Percentiles rank a stretch among this genome's conserved stretches.
Conservation (phyloP, 30 jellyfish, hydroid and myxozoan species). For the Phacellophora camtschatica region DNA sequence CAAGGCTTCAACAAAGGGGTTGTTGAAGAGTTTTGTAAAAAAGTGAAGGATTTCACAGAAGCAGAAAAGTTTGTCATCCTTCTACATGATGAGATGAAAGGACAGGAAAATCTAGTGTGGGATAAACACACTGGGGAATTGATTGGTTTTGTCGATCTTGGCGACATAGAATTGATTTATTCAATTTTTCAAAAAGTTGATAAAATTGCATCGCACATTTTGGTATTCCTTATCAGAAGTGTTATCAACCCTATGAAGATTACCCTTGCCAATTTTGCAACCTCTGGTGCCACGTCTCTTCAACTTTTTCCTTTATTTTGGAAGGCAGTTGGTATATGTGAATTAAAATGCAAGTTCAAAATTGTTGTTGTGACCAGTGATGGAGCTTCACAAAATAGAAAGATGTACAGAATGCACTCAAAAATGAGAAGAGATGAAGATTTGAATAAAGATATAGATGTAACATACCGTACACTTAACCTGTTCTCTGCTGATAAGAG, state of each 20-base stretch:
- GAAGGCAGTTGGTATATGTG: background rate
- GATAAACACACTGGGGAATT: conserved; percentile 46
- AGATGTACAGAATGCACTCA: conserved; percentile 2
- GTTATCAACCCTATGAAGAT: conserved; percentile 35
- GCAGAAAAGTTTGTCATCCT: conserved; percentile 18
- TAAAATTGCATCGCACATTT: conserved; percentile 36
- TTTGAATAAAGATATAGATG: conserved; percentile 35
- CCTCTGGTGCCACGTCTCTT: conserved; percentile 38
- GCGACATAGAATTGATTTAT: conserved; percentile 29
- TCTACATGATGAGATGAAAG: conserved; percentile 17
- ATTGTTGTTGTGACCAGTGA: conserved; percentile 16
- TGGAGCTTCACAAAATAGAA: conserved; percentile 24
- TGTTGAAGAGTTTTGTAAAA: conserved; percentile 2
- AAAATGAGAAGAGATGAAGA: no score
- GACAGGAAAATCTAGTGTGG: conserved; percentile 18
- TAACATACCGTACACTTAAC: conserved; percentile 27
- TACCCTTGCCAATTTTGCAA: conserved; percentile 65
- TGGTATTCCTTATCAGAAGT: conserved; percentile 50
- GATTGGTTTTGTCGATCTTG: conserved; percentile 55
- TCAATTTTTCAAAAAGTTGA: conserved; percentile 2
- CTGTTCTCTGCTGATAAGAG: conserved; percentile 17
- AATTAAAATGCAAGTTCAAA: conserved; percentile 4
- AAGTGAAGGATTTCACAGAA: background rate
- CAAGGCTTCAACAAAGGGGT: conserved; percentile 33
- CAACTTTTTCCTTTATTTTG: conserved; percentile 42